phyloP scores from a whole-genome alignment of 2,888 invertebrate species.

The Dryomyza anilis region DNA sequence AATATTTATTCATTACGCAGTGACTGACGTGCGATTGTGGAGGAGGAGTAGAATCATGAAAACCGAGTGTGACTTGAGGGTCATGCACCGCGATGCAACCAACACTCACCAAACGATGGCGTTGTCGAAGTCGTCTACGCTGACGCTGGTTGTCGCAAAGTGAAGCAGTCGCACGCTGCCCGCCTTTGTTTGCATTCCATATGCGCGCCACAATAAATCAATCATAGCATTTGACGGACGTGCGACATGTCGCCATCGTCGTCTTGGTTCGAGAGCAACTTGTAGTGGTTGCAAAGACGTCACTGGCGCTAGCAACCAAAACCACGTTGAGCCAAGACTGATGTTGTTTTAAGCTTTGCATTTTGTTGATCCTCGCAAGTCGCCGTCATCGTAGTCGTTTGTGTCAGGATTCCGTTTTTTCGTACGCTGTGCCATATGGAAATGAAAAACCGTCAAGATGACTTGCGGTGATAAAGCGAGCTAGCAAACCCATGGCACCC shows the following conservation, averaged over 20 bases:
- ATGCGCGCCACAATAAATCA: conserved; percentile 50
- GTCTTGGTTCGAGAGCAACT: not conserved
- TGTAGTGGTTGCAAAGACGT: not conserved
- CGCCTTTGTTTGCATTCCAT: too few species aligned
- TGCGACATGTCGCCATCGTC: conserved; percentile 13
- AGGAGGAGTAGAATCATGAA: too few species aligned
- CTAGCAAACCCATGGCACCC: not conserved
- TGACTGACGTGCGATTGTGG: too few species aligned
- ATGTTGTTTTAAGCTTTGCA: conserved; percentile 29
- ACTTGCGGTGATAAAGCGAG: too few species aligned
- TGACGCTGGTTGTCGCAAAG: too few species aligned
- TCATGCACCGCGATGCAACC: too few species aligned
- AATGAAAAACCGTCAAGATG: conserved; percentile 16
- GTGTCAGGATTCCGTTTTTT: not conserved
- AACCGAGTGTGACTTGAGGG: too few species aligned
- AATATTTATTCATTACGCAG: conserved; percentile 7
- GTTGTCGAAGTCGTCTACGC: too few species aligned
- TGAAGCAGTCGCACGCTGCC: too few species aligned
- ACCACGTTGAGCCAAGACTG: conserved; percentile 21
- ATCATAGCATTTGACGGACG: conserved; percentile 41
- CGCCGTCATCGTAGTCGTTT: not conserved
- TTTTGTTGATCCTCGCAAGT: conserved; percentile 14
- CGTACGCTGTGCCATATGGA: not conserved
- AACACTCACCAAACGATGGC: too few species aligned
- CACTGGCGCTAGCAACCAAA: not conserved